phyloP scores from a whole-genome alignment of 2,797 vertebrate genomes.

The Acipenser oxyrinchus region DNA sequence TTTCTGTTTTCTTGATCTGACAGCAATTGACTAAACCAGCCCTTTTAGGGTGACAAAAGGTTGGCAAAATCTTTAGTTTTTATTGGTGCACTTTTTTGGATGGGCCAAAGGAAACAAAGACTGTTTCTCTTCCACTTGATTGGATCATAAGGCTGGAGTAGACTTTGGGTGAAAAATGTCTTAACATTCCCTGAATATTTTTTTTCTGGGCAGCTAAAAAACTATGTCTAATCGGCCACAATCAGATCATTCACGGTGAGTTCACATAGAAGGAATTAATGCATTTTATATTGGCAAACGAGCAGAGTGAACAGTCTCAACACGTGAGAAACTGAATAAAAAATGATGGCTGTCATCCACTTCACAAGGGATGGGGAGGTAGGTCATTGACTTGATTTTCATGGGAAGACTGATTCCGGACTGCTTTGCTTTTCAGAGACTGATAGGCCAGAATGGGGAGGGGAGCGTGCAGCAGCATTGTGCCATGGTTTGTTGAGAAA shows the following conservation, averaged over 20 bases:
- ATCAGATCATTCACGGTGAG: slow-evolving; percentile 80
- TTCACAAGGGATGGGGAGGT: slow-evolving; percentile 69
- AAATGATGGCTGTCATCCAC: slow-evolving; percentile 69
- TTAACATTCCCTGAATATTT: slow-evolving; percentile 66
- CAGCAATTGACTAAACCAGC: slow-evolving; percentile 73
- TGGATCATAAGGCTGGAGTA: slow-evolving; percentile 76
- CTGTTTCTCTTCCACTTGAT: slow-evolving; percentile 77
- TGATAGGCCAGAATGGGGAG: slow-evolving; percentile 58
- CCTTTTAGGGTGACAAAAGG: slow-evolving; percentile 77
- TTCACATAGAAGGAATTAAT: slow-evolving; percentile 77
- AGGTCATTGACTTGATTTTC: slow-evolving; percentile 93
- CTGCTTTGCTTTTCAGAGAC: slow-evolving; percentile 63
- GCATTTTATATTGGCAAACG: slow-evolving; percentile 75
- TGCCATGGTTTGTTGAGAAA: slow-evolving; percentile 66
- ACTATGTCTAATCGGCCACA: slow-evolving; percentile 81
- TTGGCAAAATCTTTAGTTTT: slow-evolving; percentile 75
- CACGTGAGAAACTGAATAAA: slow-evolving; percentile 73
- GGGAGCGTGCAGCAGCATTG: slow-evolving; percentile 59
- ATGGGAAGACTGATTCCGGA: slow-evolving; percentile 81
- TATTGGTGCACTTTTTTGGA: slow-evolving; percentile 55
- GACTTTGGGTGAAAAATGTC: slow-evolving; percentile 75
- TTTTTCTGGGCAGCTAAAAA: slow-evolving; percentile 46
- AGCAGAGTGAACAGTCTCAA: slow-evolving; percentile 65
- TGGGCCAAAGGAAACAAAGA: slow-evolving; percentile 69
- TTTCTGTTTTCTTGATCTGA: slow-evolving; percentile 74